Percentiles rank a stretch among this genome's conserved stretches.
Evolutionary conservation across 2,888 invertebrate species (phyloP).

Genomic region (Chalcis sispes): DNA sequence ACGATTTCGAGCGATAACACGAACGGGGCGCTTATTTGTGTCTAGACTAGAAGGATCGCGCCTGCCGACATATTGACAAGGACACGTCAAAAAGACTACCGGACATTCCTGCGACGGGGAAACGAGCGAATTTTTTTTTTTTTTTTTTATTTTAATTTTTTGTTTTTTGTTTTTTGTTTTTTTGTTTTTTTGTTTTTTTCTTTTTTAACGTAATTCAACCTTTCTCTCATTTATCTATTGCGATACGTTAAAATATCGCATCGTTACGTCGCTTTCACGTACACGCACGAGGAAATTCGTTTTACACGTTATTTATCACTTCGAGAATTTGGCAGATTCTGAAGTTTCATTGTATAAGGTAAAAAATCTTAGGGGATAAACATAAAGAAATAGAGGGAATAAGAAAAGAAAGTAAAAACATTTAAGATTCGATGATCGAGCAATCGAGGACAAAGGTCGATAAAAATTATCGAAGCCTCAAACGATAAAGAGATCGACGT

Average conservation of each 20-base stretch:
- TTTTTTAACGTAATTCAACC: too few species aligned
- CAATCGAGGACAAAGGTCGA: not conserved
- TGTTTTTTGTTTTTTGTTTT: not conserved
- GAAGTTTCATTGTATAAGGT: slow-evolving; percentile 21
- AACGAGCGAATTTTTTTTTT: not conserved
- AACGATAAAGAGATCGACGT: slow-evolving; percentile 70
- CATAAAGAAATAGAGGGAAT: not conserved
- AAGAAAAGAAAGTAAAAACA: not conserved
- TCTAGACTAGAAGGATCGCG: slow-evolving; percentile 73
- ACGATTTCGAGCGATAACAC: slow-evolving; percentile 23
- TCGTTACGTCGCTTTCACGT: not conserved
- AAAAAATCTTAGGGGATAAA: not conserved
- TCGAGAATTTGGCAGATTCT: slow-evolving; percentile 27
- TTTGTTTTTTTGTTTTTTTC: not conserved
- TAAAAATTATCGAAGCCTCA: slow-evolving; percentile 59
- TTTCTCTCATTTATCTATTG: too few species aligned
- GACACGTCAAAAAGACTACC: slow-evolving; percentile 49
- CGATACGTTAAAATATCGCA: not conserved
- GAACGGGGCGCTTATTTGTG: slow-evolving; percentile 61
- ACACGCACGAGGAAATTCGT: not conserved
- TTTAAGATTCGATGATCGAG: not conserved
- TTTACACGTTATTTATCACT: slow-evolving; percentile 42
- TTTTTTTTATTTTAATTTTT: not conserved
- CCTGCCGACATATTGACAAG: slow-evolving; percentile 44
- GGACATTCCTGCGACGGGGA: slow-evolving; percentile 9